Conservation (phyloP, 2,797 vertebrate species). For the Enoplosus armatus region DNA sequence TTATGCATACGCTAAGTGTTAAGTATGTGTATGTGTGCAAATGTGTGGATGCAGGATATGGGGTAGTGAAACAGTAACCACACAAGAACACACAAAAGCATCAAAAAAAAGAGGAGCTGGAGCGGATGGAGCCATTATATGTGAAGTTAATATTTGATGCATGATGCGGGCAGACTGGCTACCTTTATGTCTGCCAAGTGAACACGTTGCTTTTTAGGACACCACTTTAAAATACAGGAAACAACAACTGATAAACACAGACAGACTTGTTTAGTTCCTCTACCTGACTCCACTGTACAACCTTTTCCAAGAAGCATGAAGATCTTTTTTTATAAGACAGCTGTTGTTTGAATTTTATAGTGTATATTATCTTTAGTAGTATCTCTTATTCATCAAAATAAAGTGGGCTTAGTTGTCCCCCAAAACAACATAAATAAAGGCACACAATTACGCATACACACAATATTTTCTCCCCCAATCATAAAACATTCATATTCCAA, state of each 20-base stretch:
- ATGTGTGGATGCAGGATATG: neutral
- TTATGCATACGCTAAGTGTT: conserved; percentile 54
- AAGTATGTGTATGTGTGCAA: conserved; percentile 22
- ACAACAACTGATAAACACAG: conserved; percentile 5
- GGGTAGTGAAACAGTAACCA: neutral
- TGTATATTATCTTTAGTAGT: neutral
- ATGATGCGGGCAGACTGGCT: neutral
- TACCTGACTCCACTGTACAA: neutral
- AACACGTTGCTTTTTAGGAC: neutral
- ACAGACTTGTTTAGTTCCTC: neutral
- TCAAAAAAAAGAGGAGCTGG: conserved; percentile 8
- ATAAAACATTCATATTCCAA: conserved; percentile 72
- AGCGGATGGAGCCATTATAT: conserved; percentile 7
- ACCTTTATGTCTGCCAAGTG: neutral
- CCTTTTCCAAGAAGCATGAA: neutral
- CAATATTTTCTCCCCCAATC: conserved; percentile 36
- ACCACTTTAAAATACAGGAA: conserved; percentile 11
- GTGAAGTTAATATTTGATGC: conserved; percentile 43
- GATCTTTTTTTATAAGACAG: neutral
- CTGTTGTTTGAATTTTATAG: neutral
- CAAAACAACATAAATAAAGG: conserved; percentile 12
- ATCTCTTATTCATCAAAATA: neutral
- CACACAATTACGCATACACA: conserved; percentile 14
- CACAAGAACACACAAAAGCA: neutral
- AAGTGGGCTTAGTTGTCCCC: neutral